Conservation (phyloP, 2,797 vertebrate species). For the Helostoma temminkii region DNA sequence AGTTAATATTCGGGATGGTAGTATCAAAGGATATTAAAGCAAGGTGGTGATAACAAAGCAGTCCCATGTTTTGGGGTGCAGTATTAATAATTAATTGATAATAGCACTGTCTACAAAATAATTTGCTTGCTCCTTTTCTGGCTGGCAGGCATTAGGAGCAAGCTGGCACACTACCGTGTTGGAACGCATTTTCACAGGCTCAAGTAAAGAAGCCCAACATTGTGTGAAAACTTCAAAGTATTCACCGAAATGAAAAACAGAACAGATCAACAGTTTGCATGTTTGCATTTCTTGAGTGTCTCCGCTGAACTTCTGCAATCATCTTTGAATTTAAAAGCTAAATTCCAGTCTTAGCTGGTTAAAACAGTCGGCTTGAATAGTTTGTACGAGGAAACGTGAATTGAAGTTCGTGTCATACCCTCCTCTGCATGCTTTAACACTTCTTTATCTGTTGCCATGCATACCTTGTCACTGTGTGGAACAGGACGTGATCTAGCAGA, state of each 20-base stretch:
- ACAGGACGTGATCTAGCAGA: conserved; percentile 76
- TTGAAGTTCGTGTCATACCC: conserved; percentile 5
- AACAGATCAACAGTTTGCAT: conserved; percentile 12
- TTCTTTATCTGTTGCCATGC: conserved; percentile 38
- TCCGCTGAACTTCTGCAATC: too few species aligned
- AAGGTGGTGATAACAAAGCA: conserved; percentile 14
- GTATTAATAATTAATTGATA: conserved; percentile 24
- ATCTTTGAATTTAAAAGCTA: background rate
- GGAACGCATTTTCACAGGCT: conserved; percentile 49
- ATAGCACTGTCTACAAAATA: conserved; percentile 26
- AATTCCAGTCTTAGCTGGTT: background rate
- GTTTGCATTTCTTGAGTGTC: background rate
- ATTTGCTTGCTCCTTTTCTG: conserved; percentile 23
- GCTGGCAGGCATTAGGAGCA: conserved; percentile 46
- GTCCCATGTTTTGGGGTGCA: background rate
- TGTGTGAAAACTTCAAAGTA: conserved; percentile 37
- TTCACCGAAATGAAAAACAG: conserved; percentile 34
- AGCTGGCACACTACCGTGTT: conserved; percentile 43
- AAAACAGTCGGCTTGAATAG: background rate
- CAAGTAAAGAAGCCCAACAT: conserved; percentile 29
- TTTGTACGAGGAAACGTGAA: conserved; percentile 10
- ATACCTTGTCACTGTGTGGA: conserved; percentile 37
- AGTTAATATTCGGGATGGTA: background rate
- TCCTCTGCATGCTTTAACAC: conserved; percentile 17
- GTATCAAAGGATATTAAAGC: background rate